Evolutionary conservation across 2,888 invertebrate genomes (phyloP).

Genomic region (Gortyna flavago): DNA sequence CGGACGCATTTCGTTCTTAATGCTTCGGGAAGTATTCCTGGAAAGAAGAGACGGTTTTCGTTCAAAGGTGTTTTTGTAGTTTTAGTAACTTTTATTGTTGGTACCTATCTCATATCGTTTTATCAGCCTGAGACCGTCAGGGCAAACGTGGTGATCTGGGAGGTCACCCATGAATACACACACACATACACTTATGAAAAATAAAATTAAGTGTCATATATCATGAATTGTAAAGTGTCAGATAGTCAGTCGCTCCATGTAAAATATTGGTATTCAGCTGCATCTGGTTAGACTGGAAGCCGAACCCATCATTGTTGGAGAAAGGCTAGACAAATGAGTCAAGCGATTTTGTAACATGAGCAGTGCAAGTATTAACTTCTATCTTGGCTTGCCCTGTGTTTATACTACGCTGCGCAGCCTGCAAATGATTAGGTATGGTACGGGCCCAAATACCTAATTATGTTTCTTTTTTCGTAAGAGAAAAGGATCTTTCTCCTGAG

Average conservation of each 20-base stretch:
- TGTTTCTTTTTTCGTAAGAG: neutral
- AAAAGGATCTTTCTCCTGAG: neutral
- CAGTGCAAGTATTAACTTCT: neutral
- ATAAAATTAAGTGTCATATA: neutral
- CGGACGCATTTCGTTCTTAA: constrained; percentile 92
- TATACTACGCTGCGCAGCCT: neutral
- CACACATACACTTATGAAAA: neutral
- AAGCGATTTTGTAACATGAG: neutral
- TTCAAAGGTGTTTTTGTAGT: neutral
- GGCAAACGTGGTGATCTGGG: neutral
- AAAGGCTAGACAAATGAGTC: neutral
- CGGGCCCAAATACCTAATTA: too few relatives aligned
- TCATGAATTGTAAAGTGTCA: too few relatives aligned
- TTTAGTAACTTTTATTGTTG: neutral
- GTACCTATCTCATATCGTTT: neutral
- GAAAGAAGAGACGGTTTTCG: constrained; percentile 43
- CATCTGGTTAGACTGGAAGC: too few relatives aligned
- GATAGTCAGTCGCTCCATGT: too few relatives aligned
- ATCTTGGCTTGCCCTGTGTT: neutral
- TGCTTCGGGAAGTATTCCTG: constrained; percentile 93
- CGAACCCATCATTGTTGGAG: too few relatives aligned
- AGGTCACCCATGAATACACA: neutral
- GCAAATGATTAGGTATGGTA: neutral
- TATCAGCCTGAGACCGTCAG: neutral
- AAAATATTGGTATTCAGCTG: too few relatives aligned